phyloP scores from a whole-genome alignment of 2,113 vertebrate species.

The Nanorana parkeri region DNA sequence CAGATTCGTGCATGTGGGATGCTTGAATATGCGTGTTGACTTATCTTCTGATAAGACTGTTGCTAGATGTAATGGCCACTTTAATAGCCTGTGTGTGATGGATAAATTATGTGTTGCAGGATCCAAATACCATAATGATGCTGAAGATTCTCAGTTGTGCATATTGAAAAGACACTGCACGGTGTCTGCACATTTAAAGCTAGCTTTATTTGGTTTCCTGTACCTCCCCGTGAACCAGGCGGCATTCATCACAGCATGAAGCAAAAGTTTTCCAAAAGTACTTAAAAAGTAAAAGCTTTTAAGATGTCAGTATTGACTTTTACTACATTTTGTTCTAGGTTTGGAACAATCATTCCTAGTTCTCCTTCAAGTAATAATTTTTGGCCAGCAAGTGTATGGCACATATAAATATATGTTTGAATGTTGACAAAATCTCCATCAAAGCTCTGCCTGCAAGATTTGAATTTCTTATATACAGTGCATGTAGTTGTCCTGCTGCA shows the following conservation, averaged over 20 bases:
- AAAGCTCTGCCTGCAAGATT: too few species aligned
- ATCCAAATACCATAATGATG: neutral
- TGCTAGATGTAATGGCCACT: neutral
- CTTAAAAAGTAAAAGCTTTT: constrained; percentile 15
- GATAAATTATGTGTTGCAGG: neutral
- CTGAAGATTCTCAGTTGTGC: neutral
- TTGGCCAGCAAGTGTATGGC: neutral
- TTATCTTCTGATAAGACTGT: neutral
- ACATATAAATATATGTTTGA: neutral
- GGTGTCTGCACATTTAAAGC: neutral
- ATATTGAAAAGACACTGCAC: neutral
- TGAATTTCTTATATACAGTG: too few species aligned
- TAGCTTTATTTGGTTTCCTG: neutral
- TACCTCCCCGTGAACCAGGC: neutral
- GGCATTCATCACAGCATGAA: neutral
- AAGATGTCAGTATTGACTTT: constrained; percentile 6
- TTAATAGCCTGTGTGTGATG: neutral
- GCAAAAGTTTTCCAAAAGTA: constrained; percentile 3
- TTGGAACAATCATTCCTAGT: neutral
- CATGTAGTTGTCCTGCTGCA: too few species aligned
- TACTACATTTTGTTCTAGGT: neutral
- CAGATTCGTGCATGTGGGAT: neutral
- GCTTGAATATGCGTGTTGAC: neutral
- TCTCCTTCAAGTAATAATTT: neutral
- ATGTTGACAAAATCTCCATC: too few species aligned